Evolutionary conservation across 2,888 invertebrate genomes (phyloP).

Genomic region (Polydrusus tereticollis): DNA sequence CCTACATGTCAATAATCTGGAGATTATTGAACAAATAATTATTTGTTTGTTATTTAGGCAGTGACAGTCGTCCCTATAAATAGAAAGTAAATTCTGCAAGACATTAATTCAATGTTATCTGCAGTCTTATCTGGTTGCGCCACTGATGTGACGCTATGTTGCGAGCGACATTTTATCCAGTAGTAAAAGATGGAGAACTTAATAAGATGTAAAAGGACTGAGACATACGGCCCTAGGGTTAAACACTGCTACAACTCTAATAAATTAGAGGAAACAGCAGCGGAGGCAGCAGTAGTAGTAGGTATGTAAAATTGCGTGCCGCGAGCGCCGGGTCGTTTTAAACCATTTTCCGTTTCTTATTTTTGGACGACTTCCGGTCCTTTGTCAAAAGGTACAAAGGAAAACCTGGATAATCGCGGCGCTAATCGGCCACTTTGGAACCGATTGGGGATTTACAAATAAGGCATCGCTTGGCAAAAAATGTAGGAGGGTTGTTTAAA

Average conservation of each 20-base stretch:
- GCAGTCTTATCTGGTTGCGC: too few relatives aligned
- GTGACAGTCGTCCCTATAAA: neutral
- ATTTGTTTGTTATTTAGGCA: too few relatives aligned
- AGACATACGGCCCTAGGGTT: conserved; percentile 56
- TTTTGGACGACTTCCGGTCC: conserved; percentile 2
- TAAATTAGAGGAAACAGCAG: conserved; percentile 57
- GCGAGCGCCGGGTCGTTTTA: conserved; percentile 56
- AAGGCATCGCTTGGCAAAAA: neutral
- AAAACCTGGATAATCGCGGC: conserved; percentile 1
- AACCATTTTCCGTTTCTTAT: conserved; percentile 48
- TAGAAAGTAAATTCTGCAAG: too few relatives aligned
- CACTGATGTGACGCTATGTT: conserved; percentile 8
- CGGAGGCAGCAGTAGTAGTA: conserved; percentile 41
- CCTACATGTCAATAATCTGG: too few relatives aligned
- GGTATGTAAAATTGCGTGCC: conserved; percentile 61
- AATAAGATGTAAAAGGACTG: conserved; percentile 60
- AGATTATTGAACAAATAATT: too few relatives aligned
- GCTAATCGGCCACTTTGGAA: conserved; percentile 6
- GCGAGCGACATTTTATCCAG: conserved; percentile 36
- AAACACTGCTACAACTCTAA: conserved; percentile 57
- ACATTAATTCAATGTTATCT: too few relatives aligned
- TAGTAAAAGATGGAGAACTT: conserved; percentile 53
- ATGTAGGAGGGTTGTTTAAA: neutral
- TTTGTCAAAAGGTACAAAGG: conserved; percentile 9
- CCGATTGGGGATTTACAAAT: neutral